Percentiles rank a stretch among this genome's conserved stretches.
Conservation (phyloP, 2,888 invertebrate genomes). For the Acanthopleura granulata region DNA sequence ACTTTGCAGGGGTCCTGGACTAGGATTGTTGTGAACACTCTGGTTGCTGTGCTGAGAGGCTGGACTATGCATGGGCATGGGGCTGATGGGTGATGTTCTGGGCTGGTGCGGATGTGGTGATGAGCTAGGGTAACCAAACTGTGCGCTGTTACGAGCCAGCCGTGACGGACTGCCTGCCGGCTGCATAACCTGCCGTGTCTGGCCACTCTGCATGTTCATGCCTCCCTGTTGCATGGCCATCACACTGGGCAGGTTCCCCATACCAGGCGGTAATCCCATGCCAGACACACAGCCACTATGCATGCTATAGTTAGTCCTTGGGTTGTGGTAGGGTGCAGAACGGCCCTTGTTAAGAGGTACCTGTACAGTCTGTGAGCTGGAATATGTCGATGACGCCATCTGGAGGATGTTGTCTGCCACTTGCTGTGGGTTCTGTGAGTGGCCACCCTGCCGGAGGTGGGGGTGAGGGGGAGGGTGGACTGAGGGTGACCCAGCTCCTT, state of each 20-base stretch:
- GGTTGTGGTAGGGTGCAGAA: conserved; percentile 58
- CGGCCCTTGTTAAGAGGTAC: conserved; percentile 54
- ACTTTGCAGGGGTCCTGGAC: conserved; percentile 59
- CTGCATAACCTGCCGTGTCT: conserved; percentile 22
- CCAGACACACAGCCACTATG: not conserved
- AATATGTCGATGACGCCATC: conserved; percentile 58
- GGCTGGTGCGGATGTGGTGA: conserved; percentile 6
- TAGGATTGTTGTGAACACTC: conserved; percentile 52
- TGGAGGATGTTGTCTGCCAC: conserved; percentile 67
- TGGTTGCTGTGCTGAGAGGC: conserved; percentile 58
- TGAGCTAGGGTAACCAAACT: conserved; percentile 17
- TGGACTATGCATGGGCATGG: conserved; percentile 50
- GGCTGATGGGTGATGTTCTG: conserved; percentile 57
- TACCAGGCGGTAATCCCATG: not conserved
- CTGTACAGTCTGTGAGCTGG: conserved; percentile 56
- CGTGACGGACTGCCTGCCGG: conserved; percentile 17
- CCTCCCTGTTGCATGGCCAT: not conserved
- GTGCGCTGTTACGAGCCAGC: conserved; percentile 9
- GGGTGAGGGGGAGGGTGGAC: conserved; percentile 17
- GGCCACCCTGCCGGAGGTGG: not conserved
- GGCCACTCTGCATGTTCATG: not conserved
- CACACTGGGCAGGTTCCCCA: not conserved
- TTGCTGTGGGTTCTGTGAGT: conserved; percentile 59
- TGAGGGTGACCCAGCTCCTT: not conserved
- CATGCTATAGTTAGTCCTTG: conserved; percentile 30